Base-by-base conservation (phyloP, 2,888 invertebrate genomes). In the Ypsolopha scabrella region DNA sequence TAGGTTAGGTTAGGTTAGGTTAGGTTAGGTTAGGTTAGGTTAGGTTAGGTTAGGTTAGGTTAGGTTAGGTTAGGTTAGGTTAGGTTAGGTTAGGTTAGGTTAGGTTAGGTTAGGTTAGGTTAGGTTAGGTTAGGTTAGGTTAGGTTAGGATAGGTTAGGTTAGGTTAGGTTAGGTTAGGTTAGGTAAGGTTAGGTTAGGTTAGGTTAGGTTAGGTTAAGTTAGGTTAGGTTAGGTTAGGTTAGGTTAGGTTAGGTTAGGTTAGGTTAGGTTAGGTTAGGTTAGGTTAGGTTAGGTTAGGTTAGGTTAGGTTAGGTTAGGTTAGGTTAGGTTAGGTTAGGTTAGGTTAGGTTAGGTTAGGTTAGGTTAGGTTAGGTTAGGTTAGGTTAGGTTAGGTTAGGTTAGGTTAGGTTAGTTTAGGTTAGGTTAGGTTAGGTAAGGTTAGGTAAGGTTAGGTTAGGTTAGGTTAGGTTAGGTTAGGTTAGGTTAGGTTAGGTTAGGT, bases 211-310 rank as follows among this genome's bases (percentile, higher is more conserved):
- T 54, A 50, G 53, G 52, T 52, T 52, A 52, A 48, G 52, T 52
- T 52, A 48, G 48, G 52, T 48, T 52, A 47, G 47, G 41, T 47
- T 10, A 35, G 47, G 33, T 47, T 35, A 37, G 38, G 51, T 53
- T 51, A 51, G 53, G 53, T 52, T 48, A 48, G 47, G 14, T 52
- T 50, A 48, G 48, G 53, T 53, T 51, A 53, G 53, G 53, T 53
- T 53, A 53, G 53, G 53, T 53, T 53, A 53, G 53, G 53, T 53
- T 53, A 53, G 53, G 53, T 53, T 53, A 53, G 53, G 53, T 53
- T 53, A 53, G 53, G 53, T 53, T 53, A 53, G 53, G 53, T 53
- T 53, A 53, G 53, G 53, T 53, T 53, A 53, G 53, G 53, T 53
- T 53, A 53, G 53, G 53, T 53, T 53, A 53, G 53, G 53, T 53